phyloP scores from a whole-genome alignment of 2,888 invertebrate genomes.

The Stenodema calcarata region DNA sequence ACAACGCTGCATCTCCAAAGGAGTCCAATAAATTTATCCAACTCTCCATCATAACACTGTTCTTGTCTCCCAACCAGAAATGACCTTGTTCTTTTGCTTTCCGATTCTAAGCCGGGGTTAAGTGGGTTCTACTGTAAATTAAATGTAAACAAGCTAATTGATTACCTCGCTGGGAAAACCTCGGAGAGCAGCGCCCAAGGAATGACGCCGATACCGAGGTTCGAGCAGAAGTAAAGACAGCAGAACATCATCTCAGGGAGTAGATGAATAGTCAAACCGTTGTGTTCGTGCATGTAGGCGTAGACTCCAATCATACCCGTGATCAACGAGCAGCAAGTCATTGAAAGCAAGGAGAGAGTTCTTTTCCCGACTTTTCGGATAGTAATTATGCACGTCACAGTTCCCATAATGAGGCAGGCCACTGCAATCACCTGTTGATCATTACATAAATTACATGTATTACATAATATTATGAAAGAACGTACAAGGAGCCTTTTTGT shows the following conservation, averaged over 20 bases:
- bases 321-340: constrained; percentile 62
- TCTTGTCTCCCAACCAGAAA: not conserved
- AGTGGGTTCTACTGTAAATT: no score
- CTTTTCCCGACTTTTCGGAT: constrained; percentile 60
- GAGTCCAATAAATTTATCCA: no score
- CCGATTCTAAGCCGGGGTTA: no score
- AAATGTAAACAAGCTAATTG: no score
- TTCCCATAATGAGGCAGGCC: constrained; percentile 56
- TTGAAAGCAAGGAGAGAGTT: constrained; percentile 62
- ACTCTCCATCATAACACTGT: no score
- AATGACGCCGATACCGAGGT: constrained; percentile 62
- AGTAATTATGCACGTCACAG: constrained; percentile 54
- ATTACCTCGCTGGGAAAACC: constrained; percentile 67
- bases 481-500: no score
- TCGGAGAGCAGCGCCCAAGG: constrained; percentile 68
- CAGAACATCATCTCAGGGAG: constrained; percentile 64
- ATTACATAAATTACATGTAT: not conserved
- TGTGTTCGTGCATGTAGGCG: constrained; percentile 58
- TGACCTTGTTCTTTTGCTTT: no score
- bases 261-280: constrained; percentile 61
- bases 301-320: constrained; percentile 64
- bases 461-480: no score
- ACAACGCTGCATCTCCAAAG: no score
- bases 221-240: constrained; percentile 62
- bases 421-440: constrained; percentile 56